These are phyloP conservation scores for Botrylloides violaceus DNA, from an alignment of 23 tunicate species.

Conservation along the genomic window DNA sequence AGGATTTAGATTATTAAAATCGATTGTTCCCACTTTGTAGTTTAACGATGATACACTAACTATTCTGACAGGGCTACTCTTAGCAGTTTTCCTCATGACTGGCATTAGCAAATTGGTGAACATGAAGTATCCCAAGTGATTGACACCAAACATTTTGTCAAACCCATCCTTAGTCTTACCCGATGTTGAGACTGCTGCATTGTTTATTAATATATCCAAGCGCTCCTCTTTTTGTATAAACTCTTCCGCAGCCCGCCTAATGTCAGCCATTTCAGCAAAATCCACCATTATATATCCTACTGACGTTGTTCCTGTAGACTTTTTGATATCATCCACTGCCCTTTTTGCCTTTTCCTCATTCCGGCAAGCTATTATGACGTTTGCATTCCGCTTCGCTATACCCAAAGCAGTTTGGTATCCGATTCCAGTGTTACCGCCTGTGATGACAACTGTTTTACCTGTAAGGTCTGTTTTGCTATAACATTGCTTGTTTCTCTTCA, in stretches of 20 bases:
- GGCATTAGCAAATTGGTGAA: conserved; percentile 19
- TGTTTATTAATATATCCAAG: conserved; percentile 12
- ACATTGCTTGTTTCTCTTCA: conserved; percentile 10
- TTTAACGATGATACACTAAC: conserved; percentile 5
- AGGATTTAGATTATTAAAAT: conserved; percentile 7
- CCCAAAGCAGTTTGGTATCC: conserved; percentile 14
- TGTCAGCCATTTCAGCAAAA: conserved; percentile 2
- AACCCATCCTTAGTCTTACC: conserved; percentile 3
- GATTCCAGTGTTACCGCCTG: conserved; percentile 20
- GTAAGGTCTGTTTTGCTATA: neutral
- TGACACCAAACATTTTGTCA: conserved; percentile 13
- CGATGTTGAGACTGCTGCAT: conserved; percentile 1
- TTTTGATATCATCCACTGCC: neutral
- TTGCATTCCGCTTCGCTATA: conserved; percentile 19
- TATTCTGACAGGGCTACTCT: conserved; percentile 21
- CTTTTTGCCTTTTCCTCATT: conserved; percentile 4
- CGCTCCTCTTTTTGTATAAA: neutral
- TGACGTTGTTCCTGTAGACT: neutral
- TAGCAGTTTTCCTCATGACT: neutral
- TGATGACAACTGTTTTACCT: conserved; percentile 14
- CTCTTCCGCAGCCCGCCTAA: neutral
- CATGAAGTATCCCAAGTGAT: conserved; percentile 14
- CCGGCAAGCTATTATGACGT: conserved; percentile 20
- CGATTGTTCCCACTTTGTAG: conserved; percentile 3
- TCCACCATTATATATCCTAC: conserved; percentile 6